These are phyloP conservation scores for Aldabrachelys gigantea DNA, from an alignment of 2,113 vertebrate genomes.

Conservation along the genomic window DNA sequence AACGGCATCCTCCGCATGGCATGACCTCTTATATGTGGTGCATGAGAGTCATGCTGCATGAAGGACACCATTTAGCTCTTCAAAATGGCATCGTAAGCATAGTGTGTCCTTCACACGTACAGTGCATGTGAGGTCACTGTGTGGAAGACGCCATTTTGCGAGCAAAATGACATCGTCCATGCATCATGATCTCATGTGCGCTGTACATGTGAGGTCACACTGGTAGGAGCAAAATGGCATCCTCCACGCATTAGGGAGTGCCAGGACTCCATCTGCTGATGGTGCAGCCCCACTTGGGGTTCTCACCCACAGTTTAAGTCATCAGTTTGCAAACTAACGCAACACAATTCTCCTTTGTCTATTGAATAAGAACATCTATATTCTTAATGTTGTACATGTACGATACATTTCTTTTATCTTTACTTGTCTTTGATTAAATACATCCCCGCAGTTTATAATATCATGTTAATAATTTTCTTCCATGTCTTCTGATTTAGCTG, in stretches of 20 bases:
- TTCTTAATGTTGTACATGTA: background rate
- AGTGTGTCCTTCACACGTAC: background rate
- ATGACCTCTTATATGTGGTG: background rate
- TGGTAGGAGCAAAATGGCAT: background rate
- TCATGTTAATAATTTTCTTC: background rate
- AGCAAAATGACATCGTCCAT: background rate
- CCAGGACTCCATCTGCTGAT: background rate
- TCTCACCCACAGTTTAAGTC: background rate
- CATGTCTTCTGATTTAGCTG: background rate
- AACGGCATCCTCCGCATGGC: background rate
- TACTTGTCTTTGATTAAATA: background rate
- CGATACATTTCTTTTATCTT: background rate
- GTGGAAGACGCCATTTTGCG: background rate
- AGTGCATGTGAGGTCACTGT: background rate
- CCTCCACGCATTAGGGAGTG: background rate
- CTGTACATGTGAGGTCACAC: background rate
- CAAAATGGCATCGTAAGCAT: background rate
- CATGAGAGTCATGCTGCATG: background rate
- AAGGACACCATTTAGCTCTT: background rate
- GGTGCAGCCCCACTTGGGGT: background rate
- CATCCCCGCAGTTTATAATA: rapidly evolving
- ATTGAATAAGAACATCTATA: background rate
- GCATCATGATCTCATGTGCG: background rate
- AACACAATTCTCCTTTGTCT: background rate
- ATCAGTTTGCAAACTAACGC: rapidly evolving